These are phyloP conservation scores for Ormyrus thymus DNA, from an alignment of 2,888 invertebrate species.

Conservation along the genomic window DNA sequence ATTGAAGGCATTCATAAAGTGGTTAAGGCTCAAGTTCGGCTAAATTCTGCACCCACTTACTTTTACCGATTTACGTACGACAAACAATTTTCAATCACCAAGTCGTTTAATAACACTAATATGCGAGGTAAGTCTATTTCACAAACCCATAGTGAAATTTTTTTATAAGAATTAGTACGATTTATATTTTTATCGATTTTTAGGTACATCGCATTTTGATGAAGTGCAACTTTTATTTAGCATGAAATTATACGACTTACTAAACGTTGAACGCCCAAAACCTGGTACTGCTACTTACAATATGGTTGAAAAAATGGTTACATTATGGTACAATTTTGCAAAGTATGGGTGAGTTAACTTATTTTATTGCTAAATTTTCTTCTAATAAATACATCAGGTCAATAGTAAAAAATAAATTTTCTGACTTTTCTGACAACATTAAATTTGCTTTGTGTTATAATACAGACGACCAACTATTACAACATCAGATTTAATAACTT, in stretches of 20 bases:
- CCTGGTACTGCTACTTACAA: slow-evolving; percentile 55
- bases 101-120: slow-evolving; percentile 42
- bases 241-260: slow-evolving; percentile 51
- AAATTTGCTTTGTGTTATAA: background rate
- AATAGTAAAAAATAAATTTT: background rate
- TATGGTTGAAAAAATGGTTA: slow-evolving; percentile 64
- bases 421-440: too few relatives aligned
- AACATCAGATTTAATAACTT: slow-evolving; percentile 54
- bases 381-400: background rate
- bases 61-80: slow-evolving; percentile 66
- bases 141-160: background rate
- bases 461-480: slow-evolving; percentile 68
- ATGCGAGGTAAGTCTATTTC: slow-evolving; percentile 24
- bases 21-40: slow-evolving; percentile 58
- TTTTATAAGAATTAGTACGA: background rate
- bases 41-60: slow-evolving; percentile 60
- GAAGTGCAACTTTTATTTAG: slow-evolving; percentile 66
- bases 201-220: slow-evolving; percentile 63
- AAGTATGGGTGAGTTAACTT: slow-evolving; percentile 67
- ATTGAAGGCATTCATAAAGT: slow-evolving; percentile 61
- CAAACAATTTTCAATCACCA: slow-evolving; percentile 57
- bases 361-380: background rate
- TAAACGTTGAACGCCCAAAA: slow-evolving; percentile 54
- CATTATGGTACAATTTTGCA: slow-evolving; percentile 72
- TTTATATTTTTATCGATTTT: background rate